Base-by-base conservation (phyloP, 53 echinoderm and acorn worm species). In the Stichopus horrens region DNA sequence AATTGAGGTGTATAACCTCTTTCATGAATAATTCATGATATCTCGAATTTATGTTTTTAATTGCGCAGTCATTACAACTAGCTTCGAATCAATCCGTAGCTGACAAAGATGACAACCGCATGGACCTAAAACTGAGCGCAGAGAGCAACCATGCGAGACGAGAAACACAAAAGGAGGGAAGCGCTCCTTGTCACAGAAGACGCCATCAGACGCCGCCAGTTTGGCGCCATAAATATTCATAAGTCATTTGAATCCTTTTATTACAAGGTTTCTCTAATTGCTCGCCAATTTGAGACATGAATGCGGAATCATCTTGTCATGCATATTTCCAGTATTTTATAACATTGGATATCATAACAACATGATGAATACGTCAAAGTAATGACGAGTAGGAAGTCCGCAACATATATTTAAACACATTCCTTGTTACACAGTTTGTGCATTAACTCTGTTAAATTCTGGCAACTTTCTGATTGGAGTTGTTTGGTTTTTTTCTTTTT, bases 191-290 rank as follows among this genome's bases (percentile, higher is more conserved):
- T 81, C 81, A 81, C 7, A 16, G 58, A 57, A 81, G 81, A 81
- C 81, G 81, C 81, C 81, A 81, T 81, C 81, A 81, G 81, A 81
- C 81, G 81, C 81, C 81, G 81, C 81, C 81, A 81, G 57, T 81
- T 81, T 21, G 81, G 81, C 81, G 81, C 81, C 81, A 81, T 81
- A 57, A 81, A 81, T 81, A 81, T 81, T 81, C 81, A 81, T 81
- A 81, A 81, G 81, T 81, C 81, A 81, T 81, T 58, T 81, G 81
- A 81, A 81, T 81, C 81, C 81, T 81, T 57, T 21, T 81, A 20
- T 81, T 81, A 57, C 57, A 57, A 81, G 81, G 56, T 57, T 58
- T 58, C 58, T 81, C 81, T 81, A 81, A 81, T 81, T 81, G 81
- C 81, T 81, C 58, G 58, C 81, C 81, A 81, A 81, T 81, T 81